Conservation (phyloP, 2,113 vertebrate genomes). For the Callipepla californica region DNA sequence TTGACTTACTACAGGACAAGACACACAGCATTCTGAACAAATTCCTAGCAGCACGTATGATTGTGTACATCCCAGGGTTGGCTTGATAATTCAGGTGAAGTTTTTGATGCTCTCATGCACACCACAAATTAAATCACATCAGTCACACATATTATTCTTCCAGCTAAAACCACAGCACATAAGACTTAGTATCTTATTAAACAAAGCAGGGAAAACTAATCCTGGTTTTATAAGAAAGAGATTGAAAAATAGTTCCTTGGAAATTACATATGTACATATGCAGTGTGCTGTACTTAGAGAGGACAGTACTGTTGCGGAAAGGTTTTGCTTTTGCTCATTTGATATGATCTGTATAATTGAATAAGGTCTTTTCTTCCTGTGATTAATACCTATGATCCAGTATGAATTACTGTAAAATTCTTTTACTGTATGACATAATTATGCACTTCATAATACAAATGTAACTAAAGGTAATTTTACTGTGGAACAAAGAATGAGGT, state of each 20-base stretch:
- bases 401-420: not conserved
- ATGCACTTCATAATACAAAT: not conserved
- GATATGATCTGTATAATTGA: not conserved
- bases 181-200: not conserved
- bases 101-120: not conserved
- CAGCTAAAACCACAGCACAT: not conserved
- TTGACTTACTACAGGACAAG: not conserved
- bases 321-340: not conserved
- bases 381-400: not conserved
- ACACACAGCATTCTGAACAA: not conserved
- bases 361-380: not conserved
- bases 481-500: not conserved
- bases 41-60: not conserved
- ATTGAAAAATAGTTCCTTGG: not conserved
- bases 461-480: not conserved
- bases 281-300: not conserved
- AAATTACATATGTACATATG: not conserved
- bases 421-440: not conserved
- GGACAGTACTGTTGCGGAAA: not conserved
- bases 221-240: not conserved
- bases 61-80: not conserved
- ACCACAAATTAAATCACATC: not conserved
- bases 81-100: not conserved
- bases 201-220: conserved; percentile 23
- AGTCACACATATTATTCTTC: not conserved